phyloP scores from a whole-genome alignment of 1,140 invertebrate species.

The Zaprionus gabonicus region DNA sequence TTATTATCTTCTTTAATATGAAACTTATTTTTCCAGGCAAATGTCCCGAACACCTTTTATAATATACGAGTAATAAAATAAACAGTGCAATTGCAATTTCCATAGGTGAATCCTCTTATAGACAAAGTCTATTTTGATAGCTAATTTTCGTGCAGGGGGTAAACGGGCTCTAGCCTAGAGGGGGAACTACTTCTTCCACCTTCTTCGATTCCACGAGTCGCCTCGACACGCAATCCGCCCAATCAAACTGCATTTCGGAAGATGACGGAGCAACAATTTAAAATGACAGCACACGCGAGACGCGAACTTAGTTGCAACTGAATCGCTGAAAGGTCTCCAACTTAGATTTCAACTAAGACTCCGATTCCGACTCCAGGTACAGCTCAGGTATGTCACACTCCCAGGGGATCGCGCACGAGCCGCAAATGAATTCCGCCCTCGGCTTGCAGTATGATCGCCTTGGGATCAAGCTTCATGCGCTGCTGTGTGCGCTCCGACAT shows the following conservation, averaged over 20 bases:
- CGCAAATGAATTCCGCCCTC: constrained; percentile 68
- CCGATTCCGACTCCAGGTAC: not conserved
- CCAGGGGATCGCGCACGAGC: constrained; percentile 74
- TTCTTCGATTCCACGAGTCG: not conserved
- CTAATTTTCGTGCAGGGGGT: not conserved
- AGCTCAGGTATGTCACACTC: constrained; percentile 43
- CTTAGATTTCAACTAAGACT: constrained; percentile 5
- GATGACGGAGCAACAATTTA: constrained; percentile 54
- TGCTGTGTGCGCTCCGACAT: constrained; percentile 62
- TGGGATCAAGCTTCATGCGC: constrained; percentile 66
- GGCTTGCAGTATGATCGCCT: constrained; percentile 74
- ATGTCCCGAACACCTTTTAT: not conserved
- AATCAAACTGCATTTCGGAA: constrained; percentile 64
- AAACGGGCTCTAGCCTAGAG: not conserved
- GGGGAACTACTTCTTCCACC: constrained; percentile 14
- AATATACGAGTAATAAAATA: not conserved
- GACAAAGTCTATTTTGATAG: not conserved
- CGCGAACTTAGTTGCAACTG: constrained; percentile 49
- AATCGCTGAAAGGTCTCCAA: constrained; percentile 34
- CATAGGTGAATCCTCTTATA: constrained; percentile 8
- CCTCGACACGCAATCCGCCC: constrained; percentile 55
- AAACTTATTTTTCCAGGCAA: too few relatives aligned
- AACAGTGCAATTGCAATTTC: not conserved
- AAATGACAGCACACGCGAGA: constrained; percentile 63
- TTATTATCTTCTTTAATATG: too few relatives aligned